Evolutionary conservation across 2,113 vertebrate species (phyloP), one percentile per base, ranked within the genome.

Genomic region (Xenopus borealis): DNA sequence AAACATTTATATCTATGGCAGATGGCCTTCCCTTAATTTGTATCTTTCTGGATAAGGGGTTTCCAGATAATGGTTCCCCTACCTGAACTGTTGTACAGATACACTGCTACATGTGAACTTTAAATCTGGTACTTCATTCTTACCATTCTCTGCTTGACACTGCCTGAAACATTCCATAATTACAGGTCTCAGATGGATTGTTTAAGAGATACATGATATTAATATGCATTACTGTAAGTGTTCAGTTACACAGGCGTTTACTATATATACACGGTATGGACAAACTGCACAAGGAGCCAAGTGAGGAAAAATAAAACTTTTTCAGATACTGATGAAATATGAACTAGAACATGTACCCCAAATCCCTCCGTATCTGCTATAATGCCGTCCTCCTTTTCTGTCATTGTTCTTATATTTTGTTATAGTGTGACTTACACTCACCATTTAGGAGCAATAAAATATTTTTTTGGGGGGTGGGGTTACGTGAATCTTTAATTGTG

Each of bases 131-230:
- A 40, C 33, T 40, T 40, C 33, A 2, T 6, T 40, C 33, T 40
- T 40, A 40, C 8, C 33, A 40, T 40, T 40, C 33, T 86, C 81
- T 89, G 82, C 86, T 85, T 82, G 81, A 79, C 81, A 90, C 77
- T 82, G 83, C 87, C 83, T 83, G 87, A 84, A 84, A 84, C 82
- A 87, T 88, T 40, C 0, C 67, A 55, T 81, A 83, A 87, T 81
- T 88, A 79, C 80, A 82, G 44, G 82, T 85, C 80, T 80, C 81
- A 84, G 27, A 84, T 81, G 80, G 81, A 75, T 79, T 85, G 80
- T 85, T 79, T 82, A 65, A 81, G 63, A 79, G 81, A 86, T 66
- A 80, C 81, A 83, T 84, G 79, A 83, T 84, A 81, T 85, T 81
- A 83, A 81, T 46, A 79, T 86, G 80, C 79, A 78, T 81, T 84